Conservation (phyloP, 2,113 vertebrate species). For the Syrmaticus mikado region DNA sequence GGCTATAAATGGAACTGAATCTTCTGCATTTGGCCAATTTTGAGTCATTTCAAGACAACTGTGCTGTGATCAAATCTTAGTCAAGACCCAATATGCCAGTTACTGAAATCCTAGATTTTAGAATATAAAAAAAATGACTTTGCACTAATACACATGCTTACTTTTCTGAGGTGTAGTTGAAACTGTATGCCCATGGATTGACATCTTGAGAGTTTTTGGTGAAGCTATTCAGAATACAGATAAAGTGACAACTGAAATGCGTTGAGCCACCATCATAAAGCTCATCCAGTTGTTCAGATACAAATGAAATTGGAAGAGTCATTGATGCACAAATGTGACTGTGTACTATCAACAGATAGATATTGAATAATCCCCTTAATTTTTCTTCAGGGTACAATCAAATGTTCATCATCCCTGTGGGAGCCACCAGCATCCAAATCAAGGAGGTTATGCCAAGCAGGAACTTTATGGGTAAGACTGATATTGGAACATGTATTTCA, state of each 20-base stretch:
- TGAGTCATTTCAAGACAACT: not conserved
- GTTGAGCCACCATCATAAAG: not conserved
- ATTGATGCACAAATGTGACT: not conserved
- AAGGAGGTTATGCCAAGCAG: constrained; percentile 88
- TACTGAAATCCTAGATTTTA: not conserved
- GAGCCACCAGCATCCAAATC: constrained; percentile 90
- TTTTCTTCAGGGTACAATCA: constrained; percentile 90
- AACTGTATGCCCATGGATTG: not conserved
- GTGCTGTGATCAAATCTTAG: not conserved
- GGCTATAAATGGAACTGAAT: not conserved
- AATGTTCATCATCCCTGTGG: constrained; percentile 89
- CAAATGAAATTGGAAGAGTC: not conserved
- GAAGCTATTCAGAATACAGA: not conserved
- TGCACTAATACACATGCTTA: not conserved
- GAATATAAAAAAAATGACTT: not conserved
- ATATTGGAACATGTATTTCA: not conserved
- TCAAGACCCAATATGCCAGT: not conserved
- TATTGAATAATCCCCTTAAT: not conserved
- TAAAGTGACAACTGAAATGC: not conserved
- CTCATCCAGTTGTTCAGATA: not conserved
- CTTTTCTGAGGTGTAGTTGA: not conserved
- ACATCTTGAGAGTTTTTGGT: not conserved
- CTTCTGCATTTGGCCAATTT: not conserved
- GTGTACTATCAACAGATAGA: not conserved
- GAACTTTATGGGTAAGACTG: constrained; percentile 91